Evolutionary conservation across 1,140 invertebrate species (phyloP).

Genomic region (Drosophila truncata): DNA sequence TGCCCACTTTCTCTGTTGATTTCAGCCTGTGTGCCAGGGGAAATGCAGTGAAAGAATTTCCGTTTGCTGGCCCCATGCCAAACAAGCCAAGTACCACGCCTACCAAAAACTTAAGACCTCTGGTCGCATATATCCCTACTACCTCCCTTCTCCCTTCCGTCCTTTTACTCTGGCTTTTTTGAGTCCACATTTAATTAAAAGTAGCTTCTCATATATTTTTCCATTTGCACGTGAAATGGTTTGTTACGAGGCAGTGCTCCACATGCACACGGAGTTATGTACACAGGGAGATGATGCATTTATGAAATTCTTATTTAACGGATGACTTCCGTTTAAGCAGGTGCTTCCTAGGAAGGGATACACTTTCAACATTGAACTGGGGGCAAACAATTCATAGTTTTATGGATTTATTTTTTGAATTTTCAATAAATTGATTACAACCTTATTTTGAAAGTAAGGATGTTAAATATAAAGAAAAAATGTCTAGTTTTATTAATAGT

Average conservation of each 20-base stretch:
- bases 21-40: slow-evolving; percentile 36
- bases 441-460: background rate
- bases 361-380: background rate
- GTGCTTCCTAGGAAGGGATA: slow-evolving; percentile 21
- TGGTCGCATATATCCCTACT: slow-evolving; percentile 43
- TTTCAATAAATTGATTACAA: background rate
- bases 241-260: slow-evolving; percentile 1
- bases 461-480: background rate
- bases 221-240: slow-evolving; percentile 36
- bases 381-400: background rate
- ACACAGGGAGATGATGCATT: slow-evolving; percentile 17
- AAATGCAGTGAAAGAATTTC: slow-evolving; percentile 26
- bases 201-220: slow-evolving; percentile 43
- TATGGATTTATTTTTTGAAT: background rate
- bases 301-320: slow-evolving; percentile 27
- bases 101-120: slow-evolving; percentile 19
- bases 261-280: slow-evolving; percentile 10
- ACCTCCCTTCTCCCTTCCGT: background rate
- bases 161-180: slow-evolving; percentile 11
- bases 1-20: slow-evolving; percentile 13
- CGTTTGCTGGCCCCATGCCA: slow-evolving; percentile 38
- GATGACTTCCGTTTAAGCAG: slow-evolving; percentile 36
- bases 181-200: slow-evolving; percentile 52
- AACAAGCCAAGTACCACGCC: slow-evolving; percentile 29
- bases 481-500: background rate